A percentile compares a stretch with the other conserved stretches of the same genome.
These are phyloP conservation scores for Darevskia nairensis DNA, from an alignment of 2,797 vertebrate species.

Conservation along the genomic window DNA sequence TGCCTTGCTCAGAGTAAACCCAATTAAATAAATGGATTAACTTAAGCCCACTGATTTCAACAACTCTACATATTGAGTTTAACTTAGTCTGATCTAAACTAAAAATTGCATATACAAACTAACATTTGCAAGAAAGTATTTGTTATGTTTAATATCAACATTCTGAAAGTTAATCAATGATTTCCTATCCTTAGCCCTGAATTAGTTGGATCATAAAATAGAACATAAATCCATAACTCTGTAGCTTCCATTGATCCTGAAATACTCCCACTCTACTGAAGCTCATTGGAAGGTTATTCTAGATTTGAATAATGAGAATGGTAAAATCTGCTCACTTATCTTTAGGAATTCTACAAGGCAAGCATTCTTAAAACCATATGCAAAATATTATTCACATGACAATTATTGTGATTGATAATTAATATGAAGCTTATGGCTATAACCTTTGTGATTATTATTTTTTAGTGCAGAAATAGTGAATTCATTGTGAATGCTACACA, in stretches of 20 bases:
- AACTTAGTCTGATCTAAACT: no score
- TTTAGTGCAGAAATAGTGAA: neutral
- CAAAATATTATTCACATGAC: neutral
- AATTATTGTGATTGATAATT: neutral
- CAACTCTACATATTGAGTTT: no score
- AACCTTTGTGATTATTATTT: neutral
- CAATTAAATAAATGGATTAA: neutral
- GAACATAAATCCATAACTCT: neutral
- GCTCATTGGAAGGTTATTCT: conserved; percentile 34
- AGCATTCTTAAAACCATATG: neutral
- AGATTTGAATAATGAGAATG: conserved; percentile 41
- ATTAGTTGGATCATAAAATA: neutral
- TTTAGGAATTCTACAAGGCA: conserved; percentile 39
- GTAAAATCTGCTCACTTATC: conserved; percentile 47
- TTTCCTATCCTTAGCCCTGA: neutral
- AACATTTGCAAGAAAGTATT: neutral
- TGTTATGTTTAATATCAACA: neutral
- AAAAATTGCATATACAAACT: neutral
- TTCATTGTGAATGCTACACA: neutral
- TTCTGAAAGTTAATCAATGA: neutral
- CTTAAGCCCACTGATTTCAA: neutral
- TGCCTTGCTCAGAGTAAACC: no score
- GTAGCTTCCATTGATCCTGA: neutral
- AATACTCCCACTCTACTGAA: conserved; percentile 13
- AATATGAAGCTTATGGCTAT: neutral